A percentile compares a stretch with the other conserved stretches of the same genome.
Conservation (phyloP, 2,888 invertebrate genomes). For the Blera fallax region DNA sequence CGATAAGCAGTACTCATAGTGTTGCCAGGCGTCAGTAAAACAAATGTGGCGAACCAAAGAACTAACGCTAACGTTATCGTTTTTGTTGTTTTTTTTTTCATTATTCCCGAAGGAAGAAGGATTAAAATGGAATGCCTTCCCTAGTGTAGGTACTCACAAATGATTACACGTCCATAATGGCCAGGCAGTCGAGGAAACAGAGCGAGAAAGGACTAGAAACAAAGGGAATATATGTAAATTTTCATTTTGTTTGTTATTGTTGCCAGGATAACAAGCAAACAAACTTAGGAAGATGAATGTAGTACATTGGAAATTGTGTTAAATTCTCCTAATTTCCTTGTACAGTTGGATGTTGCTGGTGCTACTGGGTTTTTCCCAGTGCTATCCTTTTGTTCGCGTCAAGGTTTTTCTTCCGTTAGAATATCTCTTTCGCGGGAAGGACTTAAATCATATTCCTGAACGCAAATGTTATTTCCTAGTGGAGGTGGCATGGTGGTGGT, state of each 20-base stretch:
- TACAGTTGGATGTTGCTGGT: neutral
- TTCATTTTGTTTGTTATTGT: constrained; percentile 11
- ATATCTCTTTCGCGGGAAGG: neutral
- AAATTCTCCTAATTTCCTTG: constrained; percentile 41
- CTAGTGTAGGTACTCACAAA: neutral
- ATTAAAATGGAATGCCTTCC: neutral
- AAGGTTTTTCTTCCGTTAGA: neutral
- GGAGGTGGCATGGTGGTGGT: neutral
- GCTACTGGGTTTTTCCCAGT: too few species aligned
- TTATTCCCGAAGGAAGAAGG: neutral
- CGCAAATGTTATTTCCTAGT: constrained; percentile 16
- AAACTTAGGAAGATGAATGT: neutral
- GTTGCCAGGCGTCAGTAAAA: neutral
- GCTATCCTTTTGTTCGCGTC: neutral
- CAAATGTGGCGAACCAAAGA: neutral
- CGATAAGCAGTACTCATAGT: neutral
- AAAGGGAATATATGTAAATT: neutral
- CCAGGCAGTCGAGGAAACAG: neutral
- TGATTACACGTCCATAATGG: neutral
- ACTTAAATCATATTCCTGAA: constrained; percentile 30
- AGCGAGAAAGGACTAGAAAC: neutral
- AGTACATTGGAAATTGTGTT: constrained; percentile 1
- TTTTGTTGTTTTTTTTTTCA: neutral
- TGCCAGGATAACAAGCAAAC: constrained; percentile 21
- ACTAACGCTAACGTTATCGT: neutral